phyloP scores from a whole-genome alignment of 1,140 invertebrate genomes.

The Mycetomoellerius zeteki region DNA sequence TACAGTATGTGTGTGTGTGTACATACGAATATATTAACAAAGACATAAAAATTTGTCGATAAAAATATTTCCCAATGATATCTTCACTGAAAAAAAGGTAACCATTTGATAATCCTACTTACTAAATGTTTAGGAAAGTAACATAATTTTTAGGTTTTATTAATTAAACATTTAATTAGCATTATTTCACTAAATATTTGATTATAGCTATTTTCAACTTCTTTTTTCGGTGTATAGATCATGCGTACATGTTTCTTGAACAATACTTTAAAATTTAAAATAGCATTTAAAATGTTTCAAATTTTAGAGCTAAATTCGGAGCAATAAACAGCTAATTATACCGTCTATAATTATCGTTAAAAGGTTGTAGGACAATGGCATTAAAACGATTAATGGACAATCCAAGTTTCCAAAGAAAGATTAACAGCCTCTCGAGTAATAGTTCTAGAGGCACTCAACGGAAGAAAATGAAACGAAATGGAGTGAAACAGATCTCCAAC shows the following conservation, averaged over 20 bases:
- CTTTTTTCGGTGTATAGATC: no score
- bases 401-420: slow-evolving; percentile 57
- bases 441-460: slow-evolving; percentile 37
- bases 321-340: slow-evolving; percentile 33
- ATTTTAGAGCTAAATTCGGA: background rate
- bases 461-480: slow-evolving; percentile 65
- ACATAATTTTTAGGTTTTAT: no score
- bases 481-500: slow-evolving; percentile 58
- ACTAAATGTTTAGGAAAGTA: no score
- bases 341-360: slow-evolving; percentile 45
- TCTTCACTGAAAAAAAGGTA: background rate
- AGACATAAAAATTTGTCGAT: background rate
- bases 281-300: background rate
- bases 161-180: no score
- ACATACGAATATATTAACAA: background rate
- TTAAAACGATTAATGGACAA: slow-evolving; percentile 60
- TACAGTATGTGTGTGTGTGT: no score
- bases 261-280: background rate
- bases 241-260: background rate
- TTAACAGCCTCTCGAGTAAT: slow-evolving; percentile 45
- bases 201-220: no score
- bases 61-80: background rate
- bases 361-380: slow-evolving; percentile 38
- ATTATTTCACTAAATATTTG: no score
- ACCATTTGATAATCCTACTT: no score